A percentile compares a stretch with the other conserved stretches of the same genome.
phyloP scores from a whole-genome alignment of 2,113 vertebrate genomes.

The Chlorocebus sabaeus region DNA sequence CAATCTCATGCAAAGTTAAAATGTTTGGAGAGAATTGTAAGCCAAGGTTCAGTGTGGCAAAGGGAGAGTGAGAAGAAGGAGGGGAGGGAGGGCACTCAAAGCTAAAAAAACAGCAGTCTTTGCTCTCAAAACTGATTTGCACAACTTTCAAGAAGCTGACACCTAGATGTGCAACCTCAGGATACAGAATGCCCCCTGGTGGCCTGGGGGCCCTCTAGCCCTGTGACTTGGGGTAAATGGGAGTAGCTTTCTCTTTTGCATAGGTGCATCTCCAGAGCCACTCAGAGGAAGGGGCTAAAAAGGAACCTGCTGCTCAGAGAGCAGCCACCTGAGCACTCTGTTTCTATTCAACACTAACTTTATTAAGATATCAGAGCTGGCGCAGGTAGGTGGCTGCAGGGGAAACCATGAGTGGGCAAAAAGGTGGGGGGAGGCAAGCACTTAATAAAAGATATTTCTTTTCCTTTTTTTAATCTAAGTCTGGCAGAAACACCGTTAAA shows the following conservation, averaged over 20 bases:
- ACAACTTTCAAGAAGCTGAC: neutral
- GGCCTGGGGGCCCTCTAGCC: neutral
- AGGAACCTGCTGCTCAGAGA: neutral
- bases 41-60: neutral
- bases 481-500: slow-evolving; percentile 64
- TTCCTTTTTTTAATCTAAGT: slow-evolving; percentile 72
- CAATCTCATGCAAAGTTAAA: neutral
- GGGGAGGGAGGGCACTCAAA: neutral
- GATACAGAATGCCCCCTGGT: slow-evolving; percentile 30
- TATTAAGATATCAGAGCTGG: slow-evolving; percentile 69
- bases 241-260: neutral
- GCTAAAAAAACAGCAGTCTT: neutral
- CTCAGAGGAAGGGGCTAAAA: neutral
- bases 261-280: neutral
- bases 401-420: slow-evolving; percentile 41
- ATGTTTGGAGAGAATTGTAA: neutral
- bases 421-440: slow-evolving; percentile 5
- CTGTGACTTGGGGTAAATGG: no score
- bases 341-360: slow-evolving; percentile 54
- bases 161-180: neutral
- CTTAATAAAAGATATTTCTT: slow-evolving; percentile 76
- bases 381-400: slow-evolving; percentile 66
- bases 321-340: neutral
- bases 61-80: neutral
- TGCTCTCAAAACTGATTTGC: neutral